These are phyloP conservation scores for Ursus arctos DNA, from an alignment of 2,113 vertebrate genomes.

Conservation along the genomic window DNA sequence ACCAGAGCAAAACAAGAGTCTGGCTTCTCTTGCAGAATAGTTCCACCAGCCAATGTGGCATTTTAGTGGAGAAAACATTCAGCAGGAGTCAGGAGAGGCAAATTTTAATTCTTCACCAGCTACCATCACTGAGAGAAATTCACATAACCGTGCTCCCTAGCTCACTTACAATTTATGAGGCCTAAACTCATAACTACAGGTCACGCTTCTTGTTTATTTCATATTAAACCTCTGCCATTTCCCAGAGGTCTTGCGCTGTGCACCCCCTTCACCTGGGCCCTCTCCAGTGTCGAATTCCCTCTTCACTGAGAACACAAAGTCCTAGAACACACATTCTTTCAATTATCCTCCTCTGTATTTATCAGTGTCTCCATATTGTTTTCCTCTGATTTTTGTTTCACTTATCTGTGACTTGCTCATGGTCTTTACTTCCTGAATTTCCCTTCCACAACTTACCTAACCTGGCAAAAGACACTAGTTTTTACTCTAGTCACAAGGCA, in stretches of 20 bases:
- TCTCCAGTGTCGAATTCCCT: neutral
- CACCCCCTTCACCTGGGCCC: rapidly evolving
- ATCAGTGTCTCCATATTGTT: too few relatives aligned
- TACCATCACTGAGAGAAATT: neutral
- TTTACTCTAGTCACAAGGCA: neutral
- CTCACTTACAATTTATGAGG: neutral
- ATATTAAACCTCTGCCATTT: neutral
- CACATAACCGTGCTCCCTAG: neutral
- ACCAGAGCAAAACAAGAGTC: too few relatives aligned
- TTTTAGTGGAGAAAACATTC: neutral
- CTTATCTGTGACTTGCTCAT: too few relatives aligned
- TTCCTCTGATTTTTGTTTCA: too few relatives aligned
- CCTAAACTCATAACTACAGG: neutral
- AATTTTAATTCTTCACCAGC: neutral
- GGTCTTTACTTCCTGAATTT: too few relatives aligned
- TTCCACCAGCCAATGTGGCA: neutral
- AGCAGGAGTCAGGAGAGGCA: neutral
- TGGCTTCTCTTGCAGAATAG: neutral
- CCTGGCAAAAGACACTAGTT: neutral
- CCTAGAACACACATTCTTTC: too few relatives aligned
- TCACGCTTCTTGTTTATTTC: neutral
- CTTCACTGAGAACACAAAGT: neutral
- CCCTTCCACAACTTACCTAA: too few relatives aligned
- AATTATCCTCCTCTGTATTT: too few relatives aligned
- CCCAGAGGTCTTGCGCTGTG: too few relatives aligned